Base-by-base conservation (phyloP, 2,888 invertebrate genomes). In the Athripsodes cinereus region DNA sequence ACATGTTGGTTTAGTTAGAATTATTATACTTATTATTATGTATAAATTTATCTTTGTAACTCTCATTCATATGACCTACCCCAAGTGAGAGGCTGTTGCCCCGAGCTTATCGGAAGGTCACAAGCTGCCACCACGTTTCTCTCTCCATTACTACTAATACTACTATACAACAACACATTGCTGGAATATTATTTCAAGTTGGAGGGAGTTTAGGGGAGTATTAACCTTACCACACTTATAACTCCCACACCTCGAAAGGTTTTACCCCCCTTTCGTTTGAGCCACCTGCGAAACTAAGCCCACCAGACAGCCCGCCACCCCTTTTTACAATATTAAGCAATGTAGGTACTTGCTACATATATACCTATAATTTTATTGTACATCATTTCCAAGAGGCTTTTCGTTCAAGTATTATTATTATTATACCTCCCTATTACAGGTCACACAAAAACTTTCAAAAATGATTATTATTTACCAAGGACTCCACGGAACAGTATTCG, bases 81-180 rank as follows among this genome's bases (percentile, higher is more conserved):
- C 20, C 57, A 57, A 53, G 22, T 21, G 52, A 19, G 47, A 21
- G 52, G 48, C 53, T 34, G 44, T 57, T 57, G 57, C 20, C 50
- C 50, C 21, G 50, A 22, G 52, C 47, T 57, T 52, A 52, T 57
- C 57, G 52, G 52, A 46, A 31, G 47, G 51, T 57, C 57, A 57
- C 47, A 51, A 40, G 57, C 51, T 19, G 19, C 34, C 16, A 19
- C 48, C 34, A 22, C 48, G 18, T 13, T 11, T n/a, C 54, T n/a
- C n/a, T n/a, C 22, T 16, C 47, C 21, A 20, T 20, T n/a, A n/a
- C 47, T 11, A 18, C 47, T 20, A 19, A 5, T 16, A 47, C 47
- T 20, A 47, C 16, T 18, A 8, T 16, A 46, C 46, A 8, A n/a
- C n/a, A n/a, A n/a, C n/a, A n/a, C n/a, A n/a, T 18, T 18, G 44